phyloP scores from a whole-genome alignment of 1,140 invertebrate genomes.

The Papilio helenus region DNA sequence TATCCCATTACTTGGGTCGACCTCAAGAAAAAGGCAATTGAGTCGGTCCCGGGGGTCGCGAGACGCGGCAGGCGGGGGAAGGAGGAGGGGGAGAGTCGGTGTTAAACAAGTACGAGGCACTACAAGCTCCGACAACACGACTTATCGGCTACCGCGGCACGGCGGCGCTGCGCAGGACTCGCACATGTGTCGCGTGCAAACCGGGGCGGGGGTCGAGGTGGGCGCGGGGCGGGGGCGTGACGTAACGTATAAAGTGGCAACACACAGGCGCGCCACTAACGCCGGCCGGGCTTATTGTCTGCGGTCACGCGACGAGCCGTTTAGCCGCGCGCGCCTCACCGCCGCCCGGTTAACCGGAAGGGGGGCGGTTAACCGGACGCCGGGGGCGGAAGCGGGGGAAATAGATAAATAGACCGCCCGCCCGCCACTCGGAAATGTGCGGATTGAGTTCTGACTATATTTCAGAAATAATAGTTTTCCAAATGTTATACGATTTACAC shows the following conservation, averaged over 20 bases:
- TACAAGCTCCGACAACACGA: conserved; percentile 68
- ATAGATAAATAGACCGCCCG: conserved; percentile 82
- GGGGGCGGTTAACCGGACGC: conserved; percentile 82
- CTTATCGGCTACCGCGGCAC: conserved; percentile 63
- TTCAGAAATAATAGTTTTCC: conserved; percentile 80
- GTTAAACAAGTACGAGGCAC: conserved; percentile 69
- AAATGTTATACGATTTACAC: conserved; percentile 81
- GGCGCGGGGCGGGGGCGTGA: conserved; percentile 58
- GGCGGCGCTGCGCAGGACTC: conserved; percentile 39
- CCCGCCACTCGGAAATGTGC: conserved; percentile 81
- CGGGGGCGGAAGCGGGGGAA: conserved; percentile 80
- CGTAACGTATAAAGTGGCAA: conserved; percentile 83
- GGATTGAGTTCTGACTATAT: conserved; percentile 82
- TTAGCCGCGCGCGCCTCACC: conserved; percentile 78
- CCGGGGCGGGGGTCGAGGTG: conserved; percentile 49
- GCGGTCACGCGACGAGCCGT: conserved; percentile 82
- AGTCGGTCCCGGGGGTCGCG: conserved; percentile 59
- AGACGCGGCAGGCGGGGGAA: conserved; percentile 43
- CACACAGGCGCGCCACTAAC: conserved; percentile 82
- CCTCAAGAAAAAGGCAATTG: conserved; percentile 79
- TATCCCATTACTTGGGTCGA: conserved; percentile 76
- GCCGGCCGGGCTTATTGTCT: conserved; percentile 81
- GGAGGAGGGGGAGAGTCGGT: conserved; percentile 46
- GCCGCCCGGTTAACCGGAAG: conserved; percentile 81
- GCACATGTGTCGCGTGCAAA: conserved; percentile 55